Conservation (phyloP, 2,797 vertebrate genomes). For the Siniperca undulata region DNA sequence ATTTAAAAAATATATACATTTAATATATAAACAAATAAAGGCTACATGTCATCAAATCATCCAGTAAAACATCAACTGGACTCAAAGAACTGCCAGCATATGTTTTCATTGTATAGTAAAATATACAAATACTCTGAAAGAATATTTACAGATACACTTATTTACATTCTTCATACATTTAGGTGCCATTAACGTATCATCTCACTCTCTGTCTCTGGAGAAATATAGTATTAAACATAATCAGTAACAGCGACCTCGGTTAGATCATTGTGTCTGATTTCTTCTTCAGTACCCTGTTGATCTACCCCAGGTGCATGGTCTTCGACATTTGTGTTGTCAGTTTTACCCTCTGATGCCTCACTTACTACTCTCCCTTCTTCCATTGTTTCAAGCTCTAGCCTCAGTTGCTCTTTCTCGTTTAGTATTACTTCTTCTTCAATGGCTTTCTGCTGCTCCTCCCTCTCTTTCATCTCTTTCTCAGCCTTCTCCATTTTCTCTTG, state of each 20-base stretch:
- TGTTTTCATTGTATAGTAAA: background rate
- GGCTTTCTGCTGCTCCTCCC: constrained; percentile 49
- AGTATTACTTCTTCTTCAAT: constrained; percentile 19
- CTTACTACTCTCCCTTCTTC: constrained; percentile 33
- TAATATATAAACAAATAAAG: background rate
- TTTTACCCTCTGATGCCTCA: background rate
- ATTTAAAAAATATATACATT: constrained; percentile 43
- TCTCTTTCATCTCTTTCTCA: constrained; percentile 55
- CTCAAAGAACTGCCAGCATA: background rate
- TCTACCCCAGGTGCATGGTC: background rate
- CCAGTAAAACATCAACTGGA: background rate
- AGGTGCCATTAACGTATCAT: background rate
- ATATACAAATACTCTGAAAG: background rate
- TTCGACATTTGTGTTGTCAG: background rate
- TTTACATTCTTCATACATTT: constrained; percentile 14
- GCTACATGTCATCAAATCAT: background rate
- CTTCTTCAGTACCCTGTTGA: background rate
- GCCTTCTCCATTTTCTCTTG: constrained; percentile 73
- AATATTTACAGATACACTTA: background rate
- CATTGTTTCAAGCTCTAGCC: constrained; percentile 46
- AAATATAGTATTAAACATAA: constrained; percentile 14
- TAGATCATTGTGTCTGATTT: background rate
- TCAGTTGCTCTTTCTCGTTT: constrained; percentile 68
- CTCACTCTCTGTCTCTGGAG: constrained; percentile 1
- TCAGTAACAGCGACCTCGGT: background rate